phyloP scores from a whole-genome alignment of 2,888 invertebrate species.

The Theretra japonica region DNA sequence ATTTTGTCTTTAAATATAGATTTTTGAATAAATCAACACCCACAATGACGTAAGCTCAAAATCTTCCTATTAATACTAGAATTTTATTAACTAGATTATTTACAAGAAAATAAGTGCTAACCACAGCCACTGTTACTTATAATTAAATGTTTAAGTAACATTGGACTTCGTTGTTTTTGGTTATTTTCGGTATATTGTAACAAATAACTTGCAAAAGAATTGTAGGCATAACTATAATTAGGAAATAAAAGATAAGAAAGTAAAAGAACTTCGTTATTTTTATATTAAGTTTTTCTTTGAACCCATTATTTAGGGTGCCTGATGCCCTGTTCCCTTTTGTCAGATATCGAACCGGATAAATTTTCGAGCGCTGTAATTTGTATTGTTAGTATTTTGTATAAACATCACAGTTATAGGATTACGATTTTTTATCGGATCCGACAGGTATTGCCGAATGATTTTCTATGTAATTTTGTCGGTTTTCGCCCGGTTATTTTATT shows the following conservation, averaged over 20 bases:
- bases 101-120: constrained; percentile 40
- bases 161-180: constrained; percentile 45
- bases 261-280: too few relatives aligned
- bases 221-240: not conserved
- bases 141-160: constrained; percentile 55
- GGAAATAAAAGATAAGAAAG: not conserved
- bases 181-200: not conserved
- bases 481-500: too few relatives aligned
- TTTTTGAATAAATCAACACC: not conserved
- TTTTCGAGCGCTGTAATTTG: too few relatives aligned
- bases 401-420: too few relatives aligned
- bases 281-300: too few relatives aligned
- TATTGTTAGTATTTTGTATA: too few relatives aligned
- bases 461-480: too few relatives aligned
- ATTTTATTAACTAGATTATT: constrained; percentile 30
- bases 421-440: too few relatives aligned
- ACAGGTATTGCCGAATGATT: too few relatives aligned
- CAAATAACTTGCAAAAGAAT: not conserved
- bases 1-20: constrained; percentile 11
- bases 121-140: constrained; percentile 62
- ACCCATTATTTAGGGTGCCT: too few relatives aligned
- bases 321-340: too few relatives aligned
- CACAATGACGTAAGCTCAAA: constrained; percentile 21
- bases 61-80: constrained; percentile 19
- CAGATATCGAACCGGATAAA: too few relatives aligned